These are phyloP conservation scores for Phania funesta DNA, from an alignment of 2,888 invertebrate species.

Conservation along the genomic window DNA sequence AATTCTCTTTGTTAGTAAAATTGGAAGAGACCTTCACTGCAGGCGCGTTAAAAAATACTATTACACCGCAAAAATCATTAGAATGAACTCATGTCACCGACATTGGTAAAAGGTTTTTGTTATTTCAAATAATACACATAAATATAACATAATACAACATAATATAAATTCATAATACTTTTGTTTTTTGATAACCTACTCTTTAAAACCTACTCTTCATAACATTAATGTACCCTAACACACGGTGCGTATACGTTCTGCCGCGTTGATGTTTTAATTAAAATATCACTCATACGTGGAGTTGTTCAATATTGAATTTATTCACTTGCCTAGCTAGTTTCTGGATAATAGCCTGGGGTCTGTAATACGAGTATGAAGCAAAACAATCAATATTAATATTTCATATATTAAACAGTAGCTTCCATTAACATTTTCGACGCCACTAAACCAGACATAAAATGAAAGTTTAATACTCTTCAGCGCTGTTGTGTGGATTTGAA, in stretches of 20 bases:
- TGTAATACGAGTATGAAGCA: no score
- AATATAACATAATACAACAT: no score
- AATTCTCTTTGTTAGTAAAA: no score
- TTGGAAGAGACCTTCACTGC: no score
- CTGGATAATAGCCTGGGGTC: neutral
- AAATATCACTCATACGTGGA: constrained; percentile 41
- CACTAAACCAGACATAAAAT: neutral
- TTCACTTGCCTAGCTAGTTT: constrained; percentile 10
- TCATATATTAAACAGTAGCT: constrained; percentile 15
- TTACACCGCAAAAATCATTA: constrained; percentile 44
- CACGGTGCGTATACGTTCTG: constrained; percentile 23
- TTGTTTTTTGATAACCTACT: neutral
- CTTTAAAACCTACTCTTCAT: neutral
- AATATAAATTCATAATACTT: constrained; percentile 16
- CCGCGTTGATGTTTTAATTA: constrained; percentile 2
- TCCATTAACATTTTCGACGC: neutral
- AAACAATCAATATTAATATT: constrained; percentile 19
- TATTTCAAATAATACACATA: constrained; percentile 5
- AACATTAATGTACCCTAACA: neutral
- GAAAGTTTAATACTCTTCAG: neutral
- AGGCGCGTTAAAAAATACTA: constrained; percentile 31
- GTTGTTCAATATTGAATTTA: constrained; percentile 23
- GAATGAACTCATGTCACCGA: constrained; percentile 46
- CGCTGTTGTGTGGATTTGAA: no score
- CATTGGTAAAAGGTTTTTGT: constrained; percentile 29